Conservation (phyloP, 2,888 invertebrate species). For the Eurois occulta region DNA sequence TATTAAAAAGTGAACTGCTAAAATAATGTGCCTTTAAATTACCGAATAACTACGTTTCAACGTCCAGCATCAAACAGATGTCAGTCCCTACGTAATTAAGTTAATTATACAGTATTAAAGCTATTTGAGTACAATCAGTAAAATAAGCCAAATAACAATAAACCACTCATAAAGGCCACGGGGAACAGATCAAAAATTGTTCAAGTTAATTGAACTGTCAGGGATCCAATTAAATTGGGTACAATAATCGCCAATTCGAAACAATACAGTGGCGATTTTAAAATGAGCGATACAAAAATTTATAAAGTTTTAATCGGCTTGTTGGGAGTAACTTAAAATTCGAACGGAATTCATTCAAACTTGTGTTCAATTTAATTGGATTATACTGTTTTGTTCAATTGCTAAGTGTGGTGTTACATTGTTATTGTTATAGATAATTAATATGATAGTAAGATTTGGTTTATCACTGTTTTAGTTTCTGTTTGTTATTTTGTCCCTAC, state of each 20-base stretch:
- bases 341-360: constrained; percentile 30
- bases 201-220: constrained; percentile 67
- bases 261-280: constrained; percentile 64
- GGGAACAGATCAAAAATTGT: constrained; percentile 59
- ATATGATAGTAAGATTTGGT: not conserved
- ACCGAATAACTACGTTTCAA: not conserved
- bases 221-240: constrained; percentile 65
- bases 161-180: constrained; percentile 59
- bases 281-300: constrained; percentile 60
- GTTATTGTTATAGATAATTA: constrained; percentile 5
- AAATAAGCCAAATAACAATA: constrained; percentile 61
- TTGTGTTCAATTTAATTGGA: constrained; percentile 20
- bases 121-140: constrained; percentile 52
- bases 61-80: constrained; percentile 18
- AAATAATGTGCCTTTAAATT: not conserved
- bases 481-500: not conserved
- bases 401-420: constrained; percentile 2
- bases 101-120: constrained; percentile 49
- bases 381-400: constrained; percentile 18
- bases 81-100: constrained; percentile 28
- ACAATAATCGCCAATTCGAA: constrained; percentile 64
- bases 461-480: not conserved
- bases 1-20: not conserved
- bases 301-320: constrained; percentile 46
- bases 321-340: constrained; percentile 46